A percentile compares a stretch with the other conserved stretches of the same genome.
Evolutionary conservation across 2,888 invertebrate species (phyloP).

Genomic region (Melanostoma mellinum): DNA sequence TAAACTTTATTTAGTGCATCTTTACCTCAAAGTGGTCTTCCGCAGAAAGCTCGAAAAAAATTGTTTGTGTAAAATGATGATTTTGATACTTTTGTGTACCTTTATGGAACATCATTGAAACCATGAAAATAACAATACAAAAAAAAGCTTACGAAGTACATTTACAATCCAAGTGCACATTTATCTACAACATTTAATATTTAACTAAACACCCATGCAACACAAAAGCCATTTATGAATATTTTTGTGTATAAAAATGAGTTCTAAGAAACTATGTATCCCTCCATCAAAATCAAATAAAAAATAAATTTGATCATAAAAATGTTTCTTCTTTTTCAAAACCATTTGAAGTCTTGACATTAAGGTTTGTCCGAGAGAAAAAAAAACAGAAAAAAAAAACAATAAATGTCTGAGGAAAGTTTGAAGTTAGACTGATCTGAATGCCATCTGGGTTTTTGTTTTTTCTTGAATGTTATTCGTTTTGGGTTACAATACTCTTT

Average conservation of each 20-base stretch:
- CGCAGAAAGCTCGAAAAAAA: too few relatives aligned
- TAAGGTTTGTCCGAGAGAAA: too few relatives aligned
- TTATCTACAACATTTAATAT: constrained; percentile 41
- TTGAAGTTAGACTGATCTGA: constrained; percentile 36
- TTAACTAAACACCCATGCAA: constrained; percentile 62
- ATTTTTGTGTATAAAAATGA: constrained; percentile 1
- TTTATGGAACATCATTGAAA: background rate
- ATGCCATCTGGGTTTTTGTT: background rate
- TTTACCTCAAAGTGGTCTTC: too few relatives aligned
- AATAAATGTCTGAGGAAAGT: constrained; percentile 3
- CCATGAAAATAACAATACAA: background rate
- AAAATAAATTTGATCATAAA: constrained; percentile 44
- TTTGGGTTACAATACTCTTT: background rate
- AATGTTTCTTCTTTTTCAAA: constrained; percentile 15
- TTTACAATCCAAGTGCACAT: constrained; percentile 33
- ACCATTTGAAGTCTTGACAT: background rate
- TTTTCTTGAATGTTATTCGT: background rate
- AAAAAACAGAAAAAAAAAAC: background rate
- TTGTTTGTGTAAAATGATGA: too few relatives aligned
- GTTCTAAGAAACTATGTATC: background rate
- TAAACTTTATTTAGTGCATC: too few relatives aligned
- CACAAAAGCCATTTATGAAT: constrained; percentile 47
- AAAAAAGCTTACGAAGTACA: constrained; percentile 20
- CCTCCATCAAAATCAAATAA: background rate
- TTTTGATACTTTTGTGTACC: background rate